A percentile compares a stretch with the other conserved stretches of the same genome.
phyloP scores from a whole-genome alignment of 2,888 invertebrate species.

The Rhamnusium bicolor region DNA sequence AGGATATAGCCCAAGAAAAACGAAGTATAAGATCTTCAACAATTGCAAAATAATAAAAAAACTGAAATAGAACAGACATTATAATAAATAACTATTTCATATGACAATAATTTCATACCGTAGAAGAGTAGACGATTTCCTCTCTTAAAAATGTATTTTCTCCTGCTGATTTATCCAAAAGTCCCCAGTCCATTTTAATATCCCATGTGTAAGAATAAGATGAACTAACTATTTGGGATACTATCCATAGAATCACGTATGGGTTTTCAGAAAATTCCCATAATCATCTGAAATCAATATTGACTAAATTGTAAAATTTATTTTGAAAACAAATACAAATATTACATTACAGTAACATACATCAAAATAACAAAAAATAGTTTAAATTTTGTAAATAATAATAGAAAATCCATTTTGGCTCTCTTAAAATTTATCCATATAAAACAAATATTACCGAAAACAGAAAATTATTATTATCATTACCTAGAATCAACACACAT shows the following conservation, averaged over 20 bases:
- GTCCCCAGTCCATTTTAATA: conserved; percentile 92
- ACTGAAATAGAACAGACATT: conserved; percentile 69
- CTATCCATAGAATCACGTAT: conserved; percentile 82
- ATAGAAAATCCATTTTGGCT: no score
- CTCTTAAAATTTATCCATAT: no score
- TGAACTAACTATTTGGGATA: conserved; percentile 79
- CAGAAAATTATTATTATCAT: no score
- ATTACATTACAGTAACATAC: no score
- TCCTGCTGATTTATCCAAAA: conserved; percentile 83
- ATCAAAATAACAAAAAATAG: no score
- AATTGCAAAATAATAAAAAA: conserved; percentile 89
- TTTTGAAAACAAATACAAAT: no score
- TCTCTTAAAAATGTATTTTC: conserved; percentile 84
- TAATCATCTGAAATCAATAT: conserved; percentile 69
- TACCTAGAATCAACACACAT: no score
- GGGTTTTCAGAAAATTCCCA: conserved; percentile 75
- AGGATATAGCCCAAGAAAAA: conserved; percentile 84
- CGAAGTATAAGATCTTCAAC: conserved; percentile 85
- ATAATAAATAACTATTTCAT: background rate
- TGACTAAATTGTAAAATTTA: background rate
- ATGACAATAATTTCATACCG: conserved; percentile 71
- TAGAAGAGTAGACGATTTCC: conserved; percentile 85
- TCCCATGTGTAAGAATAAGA: conserved; percentile 90
- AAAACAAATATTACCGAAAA: no score
- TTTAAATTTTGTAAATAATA: no score